A percentile compares a stretch with the other conserved stretches of the same genome.
phyloP scores from a whole-genome alignment of 1,140 invertebrate genomes.

The Drosophila repletoides region DNA sequence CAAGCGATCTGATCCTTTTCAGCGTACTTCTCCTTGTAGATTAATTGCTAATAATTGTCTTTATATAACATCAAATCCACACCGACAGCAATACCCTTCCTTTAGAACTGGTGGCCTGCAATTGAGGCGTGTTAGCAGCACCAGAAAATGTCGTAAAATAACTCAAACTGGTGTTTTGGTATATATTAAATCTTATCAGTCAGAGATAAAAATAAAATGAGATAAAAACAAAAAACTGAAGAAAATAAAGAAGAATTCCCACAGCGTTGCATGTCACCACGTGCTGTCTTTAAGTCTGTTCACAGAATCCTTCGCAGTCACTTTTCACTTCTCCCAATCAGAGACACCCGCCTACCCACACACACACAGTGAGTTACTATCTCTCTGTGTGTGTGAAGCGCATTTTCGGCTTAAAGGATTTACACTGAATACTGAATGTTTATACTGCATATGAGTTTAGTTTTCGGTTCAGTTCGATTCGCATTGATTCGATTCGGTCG shows the following conservation, averaged over 20 bases:
- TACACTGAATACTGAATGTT: conserved; percentile 76
- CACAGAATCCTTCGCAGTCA: conserved; percentile 16
- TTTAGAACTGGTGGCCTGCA: too few species aligned
- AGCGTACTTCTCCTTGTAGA: too few species aligned
- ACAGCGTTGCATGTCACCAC: conserved; percentile 17
- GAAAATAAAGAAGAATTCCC: background rate
- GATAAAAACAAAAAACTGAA: background rate
- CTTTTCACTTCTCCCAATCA: conserved; percentile 45
- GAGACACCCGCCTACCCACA: too few species aligned
- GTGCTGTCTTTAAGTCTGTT: background rate
- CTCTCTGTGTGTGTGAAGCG: conserved; percentile 26
- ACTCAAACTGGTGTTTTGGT: conserved; percentile 20
- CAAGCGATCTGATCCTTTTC: too few species aligned
- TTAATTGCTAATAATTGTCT: too few species aligned
- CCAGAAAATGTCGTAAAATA: too few species aligned
- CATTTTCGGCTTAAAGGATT: conserved; percentile 77
- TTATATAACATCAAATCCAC: too few species aligned
- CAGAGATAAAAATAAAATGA: background rate
- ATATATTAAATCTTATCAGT: conserved; percentile 18
- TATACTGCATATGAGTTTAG: conserved; percentile 79
- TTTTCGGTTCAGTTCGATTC: conserved; percentile 26
- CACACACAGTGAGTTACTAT: background rate
- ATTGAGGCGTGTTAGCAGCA: too few species aligned
- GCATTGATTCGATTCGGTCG: conserved; percentile 12
- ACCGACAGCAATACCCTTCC: too few species aligned